A percentile compares a stretch with the other conserved stretches of the same genome.
These are phyloP conservation scores for Ondatra zibethicus DNA, from an alignment of 2,113 vertebrate genomes.

Conservation along the genomic window DNA sequence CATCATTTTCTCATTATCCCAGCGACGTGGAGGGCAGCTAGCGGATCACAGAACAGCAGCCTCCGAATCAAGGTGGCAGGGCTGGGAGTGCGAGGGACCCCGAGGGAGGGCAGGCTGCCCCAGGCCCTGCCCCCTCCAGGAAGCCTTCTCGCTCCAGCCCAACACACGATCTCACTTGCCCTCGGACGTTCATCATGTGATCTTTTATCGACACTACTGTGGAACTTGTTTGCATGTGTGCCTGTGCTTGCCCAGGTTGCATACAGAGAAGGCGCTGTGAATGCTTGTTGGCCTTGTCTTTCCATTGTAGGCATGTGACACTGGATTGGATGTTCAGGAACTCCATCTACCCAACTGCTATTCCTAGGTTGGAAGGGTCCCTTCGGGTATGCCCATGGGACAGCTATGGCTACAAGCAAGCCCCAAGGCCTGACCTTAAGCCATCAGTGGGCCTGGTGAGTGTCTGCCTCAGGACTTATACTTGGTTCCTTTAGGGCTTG, in stretches of 20 bases:
- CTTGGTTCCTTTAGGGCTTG: background rate
- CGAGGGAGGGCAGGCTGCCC: background rate
- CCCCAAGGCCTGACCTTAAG: background rate
- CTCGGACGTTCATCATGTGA: background rate
- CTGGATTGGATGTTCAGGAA: accelerated
- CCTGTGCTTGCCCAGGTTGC: background rate
- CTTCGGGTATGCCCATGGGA: background rate
- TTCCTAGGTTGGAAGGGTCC: background rate
- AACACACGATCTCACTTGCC: background rate
- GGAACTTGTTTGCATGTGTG: accelerated
- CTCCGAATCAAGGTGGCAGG: background rate
- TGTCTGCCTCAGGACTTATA: accelerated
- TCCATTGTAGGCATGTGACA: background rate
- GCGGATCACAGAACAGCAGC: accelerated
- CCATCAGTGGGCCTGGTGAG: background rate
- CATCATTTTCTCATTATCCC: slow-evolving; percentile 19
- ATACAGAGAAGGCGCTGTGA: accelerated
- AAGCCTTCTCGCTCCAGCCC: background rate
- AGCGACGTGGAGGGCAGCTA: accelerated
- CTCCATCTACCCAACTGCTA: background rate
- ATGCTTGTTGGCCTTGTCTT: background rate
- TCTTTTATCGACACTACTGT: accelerated
- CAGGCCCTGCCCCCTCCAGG: slow-evolving; percentile 31
- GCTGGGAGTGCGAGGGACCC: background rate
- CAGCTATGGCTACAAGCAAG: background rate